These are phyloP conservation scores for Rhinolophus ferrumequinum DNA, from an alignment of 2,113 vertebrate species.

Conservation along the genomic window DNA sequence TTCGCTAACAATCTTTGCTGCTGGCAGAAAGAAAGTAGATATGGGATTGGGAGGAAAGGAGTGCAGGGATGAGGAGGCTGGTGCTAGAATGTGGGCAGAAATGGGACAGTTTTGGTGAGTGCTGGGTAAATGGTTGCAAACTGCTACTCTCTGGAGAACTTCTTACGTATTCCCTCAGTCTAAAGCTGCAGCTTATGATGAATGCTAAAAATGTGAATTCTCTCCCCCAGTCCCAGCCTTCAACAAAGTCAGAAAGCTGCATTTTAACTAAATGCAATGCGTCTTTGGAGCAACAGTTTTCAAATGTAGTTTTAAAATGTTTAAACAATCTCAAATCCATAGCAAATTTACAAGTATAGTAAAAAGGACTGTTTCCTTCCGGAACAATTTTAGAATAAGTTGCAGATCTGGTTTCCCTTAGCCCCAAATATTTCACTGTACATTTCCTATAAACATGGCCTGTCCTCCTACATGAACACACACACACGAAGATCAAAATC, in stretches of 20 bases:
- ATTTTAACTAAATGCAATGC: neutral
- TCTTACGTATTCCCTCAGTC: neutral
- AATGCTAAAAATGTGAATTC: neutral
- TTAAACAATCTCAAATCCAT: neutral
- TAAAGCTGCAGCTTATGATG: neutral
- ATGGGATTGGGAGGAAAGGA: neutral
- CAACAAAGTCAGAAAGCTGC: neutral
- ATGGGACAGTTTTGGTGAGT: neutral
- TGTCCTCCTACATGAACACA: neutral
- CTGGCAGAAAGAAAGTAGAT: slow-evolving; percentile 11
- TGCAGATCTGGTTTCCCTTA: neutral
- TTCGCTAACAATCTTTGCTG: neutral
- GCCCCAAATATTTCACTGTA: neutral
- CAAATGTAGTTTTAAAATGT: neutral
- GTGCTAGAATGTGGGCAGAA: neutral
- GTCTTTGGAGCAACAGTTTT: neutral
- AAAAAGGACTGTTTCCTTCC: neutral
- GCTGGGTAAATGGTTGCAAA: neutral
- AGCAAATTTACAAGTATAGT: neutral
- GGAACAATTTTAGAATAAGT: neutral
- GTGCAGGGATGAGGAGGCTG: neutral
- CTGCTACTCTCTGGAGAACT: neutral
- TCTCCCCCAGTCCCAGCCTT: neutral
- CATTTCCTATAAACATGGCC: neutral
- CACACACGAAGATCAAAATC: neutral